Evolutionary conservation across 2,113 vertebrate species (phyloP).

Genomic region (Notothenia coriiceps): DNA sequence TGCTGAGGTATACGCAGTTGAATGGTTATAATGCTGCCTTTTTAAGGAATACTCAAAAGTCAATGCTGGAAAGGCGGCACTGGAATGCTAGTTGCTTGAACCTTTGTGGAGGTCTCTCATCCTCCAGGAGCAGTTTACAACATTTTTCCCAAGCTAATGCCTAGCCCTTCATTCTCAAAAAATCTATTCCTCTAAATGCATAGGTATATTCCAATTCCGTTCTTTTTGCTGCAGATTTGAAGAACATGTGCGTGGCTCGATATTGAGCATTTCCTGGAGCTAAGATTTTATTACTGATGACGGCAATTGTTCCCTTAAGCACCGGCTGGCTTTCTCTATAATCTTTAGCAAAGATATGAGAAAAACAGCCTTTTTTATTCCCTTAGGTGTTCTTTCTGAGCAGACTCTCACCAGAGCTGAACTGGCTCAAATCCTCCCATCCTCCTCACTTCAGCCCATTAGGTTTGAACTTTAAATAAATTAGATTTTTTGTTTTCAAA

Average conservation of each 20-base stretch:
- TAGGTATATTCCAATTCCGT: constrained; percentile 2
- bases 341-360: constrained; percentile 73
- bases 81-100: not conserved
- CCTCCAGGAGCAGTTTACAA: not conserved
- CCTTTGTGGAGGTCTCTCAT: not conserved
- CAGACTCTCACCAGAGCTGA: constrained; percentile 56
- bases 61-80: too few relatives aligned
- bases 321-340: constrained; percentile 61
- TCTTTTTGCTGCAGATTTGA: constrained; percentile 12
- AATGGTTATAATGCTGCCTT: too few relatives aligned
- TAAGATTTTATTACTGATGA: constrained; percentile 34
- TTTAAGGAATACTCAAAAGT: too few relatives aligned
- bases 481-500: constrained; percentile 15
- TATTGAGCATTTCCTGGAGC: constrained; percentile 39
- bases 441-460: constrained; percentile 52
- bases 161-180: not conserved
- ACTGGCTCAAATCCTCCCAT: constrained; percentile 50
- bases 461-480: constrained; percentile 51
- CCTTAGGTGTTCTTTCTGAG: constrained; percentile 55
- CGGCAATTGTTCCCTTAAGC: constrained; percentile 53
- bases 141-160: not conserved
- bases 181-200: not conserved
- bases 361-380: constrained; percentile 58
- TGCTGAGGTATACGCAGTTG: too few relatives aligned
- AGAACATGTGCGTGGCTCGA: constrained; percentile 9